Evolutionary conservation across 2,113 vertebrate genomes (phyloP).

Genomic region (Caracal caracal): DNA sequence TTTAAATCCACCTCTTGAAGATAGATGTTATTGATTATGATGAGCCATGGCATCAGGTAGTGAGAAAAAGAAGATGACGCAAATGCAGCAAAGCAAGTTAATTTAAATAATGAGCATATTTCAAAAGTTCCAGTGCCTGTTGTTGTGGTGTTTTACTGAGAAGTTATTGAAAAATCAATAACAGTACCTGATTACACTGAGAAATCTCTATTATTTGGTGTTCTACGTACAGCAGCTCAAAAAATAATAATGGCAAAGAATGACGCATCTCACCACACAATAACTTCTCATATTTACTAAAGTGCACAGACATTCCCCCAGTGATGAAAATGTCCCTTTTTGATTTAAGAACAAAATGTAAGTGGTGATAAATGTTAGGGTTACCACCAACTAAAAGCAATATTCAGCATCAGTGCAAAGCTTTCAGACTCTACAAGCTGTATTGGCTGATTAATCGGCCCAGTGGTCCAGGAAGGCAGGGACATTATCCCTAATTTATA

Average conservation of each 20-base stretch:
- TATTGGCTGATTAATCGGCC: background rate
- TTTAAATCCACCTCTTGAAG: background rate
- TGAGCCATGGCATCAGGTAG: background rate
- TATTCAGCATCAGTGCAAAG: background rate
- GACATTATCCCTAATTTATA: background rate
- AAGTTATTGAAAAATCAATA: conserved; percentile 56
- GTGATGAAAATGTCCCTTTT: background rate
- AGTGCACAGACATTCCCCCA: background rate
- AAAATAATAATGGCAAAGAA: conserved; percentile 56
- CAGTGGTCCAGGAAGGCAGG: background rate
- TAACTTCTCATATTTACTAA: background rate
- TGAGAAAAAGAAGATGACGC: background rate
- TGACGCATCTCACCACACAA: conserved; percentile 43
- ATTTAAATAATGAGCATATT: background rate
- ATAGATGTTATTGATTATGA: background rate
- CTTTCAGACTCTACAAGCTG: background rate
- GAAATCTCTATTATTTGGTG: conserved; percentile 69
- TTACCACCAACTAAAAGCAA: background rate
- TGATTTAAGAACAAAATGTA: conserved; percentile 3
- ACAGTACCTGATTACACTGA: conserved; percentile 14
- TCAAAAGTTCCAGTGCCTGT: background rate
- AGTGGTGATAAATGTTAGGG: background rate
- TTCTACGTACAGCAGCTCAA: conserved; percentile 51
- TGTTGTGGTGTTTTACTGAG: conserved; percentile 49
- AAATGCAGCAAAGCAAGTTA: background rate